These are phyloP conservation scores for Drosophila subsilvestris DNA, from an alignment of 2,888 invertebrate species.

Conservation along the genomic window DNA sequence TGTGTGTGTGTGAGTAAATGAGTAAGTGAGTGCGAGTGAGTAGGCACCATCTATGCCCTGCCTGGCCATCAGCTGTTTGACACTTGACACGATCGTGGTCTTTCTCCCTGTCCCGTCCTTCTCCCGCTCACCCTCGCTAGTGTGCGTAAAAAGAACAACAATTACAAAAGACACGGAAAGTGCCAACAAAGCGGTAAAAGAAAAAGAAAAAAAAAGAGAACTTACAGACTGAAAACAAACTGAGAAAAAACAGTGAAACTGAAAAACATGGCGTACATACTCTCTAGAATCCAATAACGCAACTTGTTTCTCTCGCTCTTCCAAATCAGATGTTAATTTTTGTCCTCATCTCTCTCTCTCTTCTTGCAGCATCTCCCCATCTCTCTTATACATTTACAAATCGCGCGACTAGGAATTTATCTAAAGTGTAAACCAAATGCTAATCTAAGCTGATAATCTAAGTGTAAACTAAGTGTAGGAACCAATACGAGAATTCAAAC, in stretches of 20 bases:
- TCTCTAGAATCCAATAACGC: conserved; percentile 9
- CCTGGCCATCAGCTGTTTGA: conserved; percentile 67
- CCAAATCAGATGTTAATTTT: conserved; percentile 54
- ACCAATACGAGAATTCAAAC: conserved; percentile 39
- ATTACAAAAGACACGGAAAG: conserved; percentile 5
- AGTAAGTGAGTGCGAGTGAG: conserved; percentile 38
- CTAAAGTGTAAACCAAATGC: conserved; percentile 77
- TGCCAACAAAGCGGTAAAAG: conserved; percentile 40
- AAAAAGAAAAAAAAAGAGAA: conserved; percentile 7
- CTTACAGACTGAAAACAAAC: conserved; percentile 14
- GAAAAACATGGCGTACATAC: conserved; percentile 23
- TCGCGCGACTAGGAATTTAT: conserved; percentile 33
- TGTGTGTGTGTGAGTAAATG: conserved; percentile 32
- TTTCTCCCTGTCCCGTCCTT: conserved; percentile 8
- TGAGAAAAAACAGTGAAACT: conserved; percentile 27
- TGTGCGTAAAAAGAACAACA: not conserved
- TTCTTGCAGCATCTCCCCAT: conserved; percentile 62
- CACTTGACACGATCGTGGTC: conserved; percentile 73
- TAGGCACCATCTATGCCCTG: conserved; percentile 40
- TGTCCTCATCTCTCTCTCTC: conserved; percentile 49
- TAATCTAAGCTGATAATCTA: conserved; percentile 65
- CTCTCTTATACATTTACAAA: conserved; percentile 26
- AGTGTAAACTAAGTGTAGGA: conserved; percentile 74
- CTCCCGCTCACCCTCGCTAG: not conserved
- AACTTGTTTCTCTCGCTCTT: conserved; percentile 11